phyloP scores from a whole-genome alignment of 2,888 invertebrate genomes.

The Nematopogon swammerdamellus region DNA sequence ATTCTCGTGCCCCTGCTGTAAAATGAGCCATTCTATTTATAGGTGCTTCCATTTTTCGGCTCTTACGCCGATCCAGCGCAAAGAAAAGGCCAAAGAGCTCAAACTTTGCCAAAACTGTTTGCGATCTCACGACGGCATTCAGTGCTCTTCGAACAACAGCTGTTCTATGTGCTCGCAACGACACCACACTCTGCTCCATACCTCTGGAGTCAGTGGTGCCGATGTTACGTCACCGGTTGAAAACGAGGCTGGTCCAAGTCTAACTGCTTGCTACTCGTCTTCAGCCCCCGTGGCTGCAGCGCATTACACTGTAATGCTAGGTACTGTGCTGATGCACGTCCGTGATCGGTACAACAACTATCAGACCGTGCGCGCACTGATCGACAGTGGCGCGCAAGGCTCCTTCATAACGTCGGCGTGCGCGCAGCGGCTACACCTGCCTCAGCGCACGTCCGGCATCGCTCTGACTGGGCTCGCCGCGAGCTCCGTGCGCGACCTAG shows the following conservation, averaged over 20 bases:
- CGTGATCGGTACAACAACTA: background rate
- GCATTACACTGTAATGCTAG: constrained; percentile 2
- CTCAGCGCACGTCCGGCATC: constrained; percentile 2
- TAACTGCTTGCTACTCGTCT: background rate
- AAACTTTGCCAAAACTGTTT: background rate
- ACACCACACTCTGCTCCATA: constrained; percentile 5
- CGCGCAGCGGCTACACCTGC: constrained; percentile 4
- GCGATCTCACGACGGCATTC: background rate
- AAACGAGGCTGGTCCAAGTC: background rate
- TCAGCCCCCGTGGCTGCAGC: background rate
- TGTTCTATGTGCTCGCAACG: constrained; percentile 2
- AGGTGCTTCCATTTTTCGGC: background rate
- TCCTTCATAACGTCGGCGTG: constrained; percentile 4
- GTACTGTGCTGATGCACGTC: constrained; percentile 2
- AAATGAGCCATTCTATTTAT: background rate
- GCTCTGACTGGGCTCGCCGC: constrained; percentile 1
- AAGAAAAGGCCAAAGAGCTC: background rate
- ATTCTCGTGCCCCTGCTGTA: background rate
- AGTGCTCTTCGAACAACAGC: background rate
- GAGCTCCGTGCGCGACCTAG: constrained; percentile 3
- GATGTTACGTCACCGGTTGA: background rate
- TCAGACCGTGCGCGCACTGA: constrained; percentile 1
- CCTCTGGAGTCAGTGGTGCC: background rate
- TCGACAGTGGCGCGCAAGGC: constrained; percentile 6
- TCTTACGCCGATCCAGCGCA: background rate